A percentile compares a stretch with the other conserved stretches of the same genome.
These are phyloP conservation scores for Umimayanthus chanpuru DNA, from an alignment of 92 coral and sea anemone species.

Conservation along the genomic window DNA sequence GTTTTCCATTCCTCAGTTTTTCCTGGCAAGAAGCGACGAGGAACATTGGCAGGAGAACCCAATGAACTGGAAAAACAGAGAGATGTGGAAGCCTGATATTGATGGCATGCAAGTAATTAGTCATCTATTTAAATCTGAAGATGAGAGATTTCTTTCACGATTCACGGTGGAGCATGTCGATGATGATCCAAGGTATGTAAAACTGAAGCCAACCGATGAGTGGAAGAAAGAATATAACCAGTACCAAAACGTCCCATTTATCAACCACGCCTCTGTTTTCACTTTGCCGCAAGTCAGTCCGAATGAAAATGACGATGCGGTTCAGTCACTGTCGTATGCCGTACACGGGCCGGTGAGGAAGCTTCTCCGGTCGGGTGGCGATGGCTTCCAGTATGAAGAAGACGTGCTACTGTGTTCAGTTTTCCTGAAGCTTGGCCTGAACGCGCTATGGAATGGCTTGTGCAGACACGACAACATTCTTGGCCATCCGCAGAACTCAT, in stretches of 20 bases:
- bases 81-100: conserved; percentile 65
- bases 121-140: conserved; percentile 46
- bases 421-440: conserved; percentile 78
- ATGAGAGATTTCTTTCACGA: conserved; percentile 48
- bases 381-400: conserved; percentile 39
- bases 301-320: background rate
- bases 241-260: conserved; percentile 52
- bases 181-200: conserved; percentile 73
- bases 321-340: conserved; percentile 15
- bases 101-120: conserved; percentile 52
- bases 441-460: conserved; percentile 82
- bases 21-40: conserved; percentile 48
- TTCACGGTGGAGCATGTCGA: conserved; percentile 65
- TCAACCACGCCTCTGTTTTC: conserved; percentile 52
- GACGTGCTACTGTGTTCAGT: conserved; percentile 63
- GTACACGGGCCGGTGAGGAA: conserved; percentile 78
- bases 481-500: conserved; percentile 83
- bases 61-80: conserved; percentile 17
- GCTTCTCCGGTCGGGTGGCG: conserved; percentile 32
- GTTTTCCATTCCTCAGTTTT: conserved; percentile 66
- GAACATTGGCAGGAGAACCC: conserved; percentile 17
- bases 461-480: conserved; percentile 61
- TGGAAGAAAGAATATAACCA: conserved; percentile 64
- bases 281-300: background rate
- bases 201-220: conserved; percentile 64